phyloP scores from a whole-genome alignment of 1,140 invertebrate genomes.

The Apis mellifera region Amel_HAv3.1 CM009938.2:2730001-2730500 shows the following conservation, averaged over 20 bases:
- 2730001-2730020: background rate
- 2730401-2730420: too few relatives aligned
- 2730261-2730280: conserved; percentile 40
- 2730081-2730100: conserved; percentile 60
- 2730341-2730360: background rate
- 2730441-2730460: background rate
- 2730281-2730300: conserved; percentile 5
- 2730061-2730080: conserved; percentile 39
- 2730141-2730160: conserved; percentile 1
- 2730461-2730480: background rate
- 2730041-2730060: background rate
- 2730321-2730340: background rate
- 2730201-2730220: background rate
- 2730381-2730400: too few relatives aligned
- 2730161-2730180: conserved; percentile 17
- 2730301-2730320: background rate
- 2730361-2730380: background rate
- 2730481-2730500: background rate
- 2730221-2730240: conserved; percentile 17
- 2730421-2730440: background rate
- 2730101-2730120: conserved; percentile 61
- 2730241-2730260: conserved; percentile 16
- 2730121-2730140: background rate
- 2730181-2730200: too few relatives aligned
- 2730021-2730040: background rate